phyloP scores from a whole-genome alignment of 2,888 invertebrate species.

The Penaeus monodon region DNA sequence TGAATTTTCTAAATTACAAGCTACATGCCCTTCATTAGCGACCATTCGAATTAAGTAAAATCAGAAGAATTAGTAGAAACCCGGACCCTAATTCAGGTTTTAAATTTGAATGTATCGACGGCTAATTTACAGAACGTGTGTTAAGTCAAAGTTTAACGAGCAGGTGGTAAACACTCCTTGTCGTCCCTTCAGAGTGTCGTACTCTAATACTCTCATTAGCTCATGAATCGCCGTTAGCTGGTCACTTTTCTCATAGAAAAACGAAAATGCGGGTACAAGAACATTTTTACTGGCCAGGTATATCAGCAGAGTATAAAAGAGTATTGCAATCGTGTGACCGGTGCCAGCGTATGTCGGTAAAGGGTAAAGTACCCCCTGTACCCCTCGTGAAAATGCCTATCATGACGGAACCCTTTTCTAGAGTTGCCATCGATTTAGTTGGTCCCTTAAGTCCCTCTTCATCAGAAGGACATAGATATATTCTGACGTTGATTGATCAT shows the following conservation, averaged over 20 bases:
- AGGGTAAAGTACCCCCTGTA: background rate
- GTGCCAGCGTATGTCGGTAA: background rate
- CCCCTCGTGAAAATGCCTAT: background rate
- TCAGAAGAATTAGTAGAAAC: background rate
- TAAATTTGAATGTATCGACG: background rate
- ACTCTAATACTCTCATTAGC: background rate
- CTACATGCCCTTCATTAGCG: background rate
- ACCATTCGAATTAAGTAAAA: background rate
- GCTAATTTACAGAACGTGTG: background rate
- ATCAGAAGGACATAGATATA: too few species aligned
- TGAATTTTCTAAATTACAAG: background rate
- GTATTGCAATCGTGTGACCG: conserved; percentile 5
- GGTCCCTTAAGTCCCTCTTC: conserved; percentile 27
- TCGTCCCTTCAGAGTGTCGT: background rate
- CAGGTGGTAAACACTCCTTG: too few species aligned
- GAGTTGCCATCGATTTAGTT: conserved; percentile 17
- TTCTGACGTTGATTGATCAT: conserved; percentile 26
- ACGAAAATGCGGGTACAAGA: background rate
- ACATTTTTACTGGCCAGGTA: background rate
- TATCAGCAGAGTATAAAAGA: background rate
- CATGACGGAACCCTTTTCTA: background rate
- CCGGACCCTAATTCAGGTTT: background rate
- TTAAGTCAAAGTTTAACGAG: background rate
- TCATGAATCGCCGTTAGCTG: background rate
- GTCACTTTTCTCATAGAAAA: conserved; percentile 4